Evolutionary conservation across 2,113 vertebrate species (phyloP).

Genomic region (Psammodynastes pulverulentus): DNA sequence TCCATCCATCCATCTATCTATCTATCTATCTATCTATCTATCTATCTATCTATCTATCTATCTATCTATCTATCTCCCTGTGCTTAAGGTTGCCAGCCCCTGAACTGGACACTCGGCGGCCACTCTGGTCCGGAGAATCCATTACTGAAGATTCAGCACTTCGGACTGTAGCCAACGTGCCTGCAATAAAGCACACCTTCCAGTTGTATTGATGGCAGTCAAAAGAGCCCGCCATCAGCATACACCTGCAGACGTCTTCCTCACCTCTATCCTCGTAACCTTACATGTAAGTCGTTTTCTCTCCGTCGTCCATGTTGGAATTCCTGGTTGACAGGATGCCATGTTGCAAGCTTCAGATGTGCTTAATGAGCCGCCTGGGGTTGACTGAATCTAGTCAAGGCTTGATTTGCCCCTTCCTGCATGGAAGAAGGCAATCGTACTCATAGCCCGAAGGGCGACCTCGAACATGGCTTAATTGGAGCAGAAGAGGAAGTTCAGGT

Average conservation of each 20-base stretch:
- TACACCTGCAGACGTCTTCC: background rate
- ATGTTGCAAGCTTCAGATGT: slow-evolving; percentile 35
- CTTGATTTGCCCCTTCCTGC: slow-evolving; percentile 58
- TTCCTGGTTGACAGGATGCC: slow-evolving; percentile 25
- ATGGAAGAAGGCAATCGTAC: slow-evolving; percentile 59
- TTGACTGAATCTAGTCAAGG: slow-evolving; percentile 53
- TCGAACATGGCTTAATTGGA: background rate
- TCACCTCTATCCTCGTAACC: background rate
- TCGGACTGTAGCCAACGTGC: background rate
- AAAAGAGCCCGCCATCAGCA: background rate
- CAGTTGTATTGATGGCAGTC: background rate
- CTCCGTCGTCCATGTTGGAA: slow-evolving; percentile 21
- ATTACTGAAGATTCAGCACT: background rate
- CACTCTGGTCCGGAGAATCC: background rate
- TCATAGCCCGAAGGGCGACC: slow-evolving; percentile 51
- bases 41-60: too few species aligned
- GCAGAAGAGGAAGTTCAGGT: background rate
- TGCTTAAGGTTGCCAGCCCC: too few species aligned
- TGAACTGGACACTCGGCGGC: background rate
- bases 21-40: too few species aligned
- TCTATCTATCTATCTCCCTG: too few species aligned
- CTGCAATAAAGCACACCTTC: background rate
- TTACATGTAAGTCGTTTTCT: slow-evolving; percentile 3
- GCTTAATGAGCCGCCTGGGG: slow-evolving; percentile 44
- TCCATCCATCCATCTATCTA: too few species aligned